Conservation (phyloP, 2,888 invertebrate species). For the Autographa gamma region DNA sequence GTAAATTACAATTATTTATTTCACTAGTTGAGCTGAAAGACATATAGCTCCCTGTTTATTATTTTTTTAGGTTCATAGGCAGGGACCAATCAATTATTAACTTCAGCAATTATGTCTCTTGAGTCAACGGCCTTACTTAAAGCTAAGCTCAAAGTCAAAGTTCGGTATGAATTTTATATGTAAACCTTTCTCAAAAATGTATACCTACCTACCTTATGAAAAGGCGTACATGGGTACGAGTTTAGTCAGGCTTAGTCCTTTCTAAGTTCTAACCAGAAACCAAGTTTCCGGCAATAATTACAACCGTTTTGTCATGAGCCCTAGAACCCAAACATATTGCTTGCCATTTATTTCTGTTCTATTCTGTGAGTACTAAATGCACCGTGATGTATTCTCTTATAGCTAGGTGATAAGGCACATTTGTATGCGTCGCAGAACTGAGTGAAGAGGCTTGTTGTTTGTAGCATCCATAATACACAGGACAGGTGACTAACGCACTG, state of each 20-base stretch:
- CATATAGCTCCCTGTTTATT: no score
- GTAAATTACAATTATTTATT: no score
- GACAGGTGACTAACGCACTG: conserved; percentile 73
- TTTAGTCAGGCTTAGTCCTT: conserved; percentile 22
- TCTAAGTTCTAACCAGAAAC: conserved; percentile 21
- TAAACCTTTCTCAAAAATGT: conserved; percentile 15
- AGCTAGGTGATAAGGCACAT: conserved; percentile 63
- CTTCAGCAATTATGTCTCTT: not conserved
- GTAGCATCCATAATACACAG: conserved; percentile 68
- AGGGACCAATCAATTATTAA: not conserved
- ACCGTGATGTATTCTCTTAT: conserved; percentile 37
- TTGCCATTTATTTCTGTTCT: conserved; percentile 38
- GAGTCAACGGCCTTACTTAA: not conserved
- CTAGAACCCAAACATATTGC: conserved; percentile 42
- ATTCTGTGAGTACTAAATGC: conserved; percentile 30
- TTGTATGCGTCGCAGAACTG: conserved; percentile 73
- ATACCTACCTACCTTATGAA: conserved; percentile 16
- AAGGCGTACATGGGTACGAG: conserved; percentile 9
- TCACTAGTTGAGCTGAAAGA: no score
- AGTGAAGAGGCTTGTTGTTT: conserved; percentile 69
- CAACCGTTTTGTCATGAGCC: conserved; percentile 48
- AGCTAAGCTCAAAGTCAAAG: not conserved
- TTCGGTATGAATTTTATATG: not conserved
- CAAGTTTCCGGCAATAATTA: conserved; percentile 44
- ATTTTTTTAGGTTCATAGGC: no score